Base-by-base conservation (phyloP, 2,888 invertebrate species). In the Eupithecia insigniata region DNA sequence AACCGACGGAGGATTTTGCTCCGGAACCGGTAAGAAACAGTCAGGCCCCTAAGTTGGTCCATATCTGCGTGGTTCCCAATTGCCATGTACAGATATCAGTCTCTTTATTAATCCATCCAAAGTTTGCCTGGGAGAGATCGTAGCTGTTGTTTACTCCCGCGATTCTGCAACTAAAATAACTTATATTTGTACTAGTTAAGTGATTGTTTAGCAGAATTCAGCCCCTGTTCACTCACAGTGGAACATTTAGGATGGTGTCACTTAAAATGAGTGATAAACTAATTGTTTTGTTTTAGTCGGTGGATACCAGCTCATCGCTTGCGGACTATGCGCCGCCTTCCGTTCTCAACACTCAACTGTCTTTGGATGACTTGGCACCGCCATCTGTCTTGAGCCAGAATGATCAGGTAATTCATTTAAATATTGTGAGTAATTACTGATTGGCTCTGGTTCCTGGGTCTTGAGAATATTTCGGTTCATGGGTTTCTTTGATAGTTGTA, bases 291-390 rank as follows among this genome's bases (percentile, higher is more conserved):
- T 71, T 76, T 36, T 71, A 86, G 89, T 70, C 84, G 2, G 85
- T 83, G 76, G 92, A 92, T 14, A 85, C 32, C 34, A 82, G 83
- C 61, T 78, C 88, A 1, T 77, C 87, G 0, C 83, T 93, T 61
- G 51, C 90, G 1, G 94, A 94, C 81, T 94, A 94, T 82, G 92
- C 92, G 32, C 94, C 94, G 12, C 94, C 94, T 0, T 93, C 94
- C 0, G 93, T 94, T 26, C 91, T 94, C 78, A 94, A 93, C 87
- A 93, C 94, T 68, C 94, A 94, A 82, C 87, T 95, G 73, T 94
- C 95, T 6, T 85, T 95, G 18, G 95, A 95, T 75, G 95, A 95
- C 82, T 85, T 95, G 39, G 95, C 94, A 6, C 95, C 95, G 36
- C 94, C 95, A 1, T 95, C 95, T 0, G 93, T 95, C 16, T 78